These are phyloP conservation scores for Drosophila mauritiana DNA, from an alignment of 1,140 invertebrate species.

Conservation along the genomic window DNA sequence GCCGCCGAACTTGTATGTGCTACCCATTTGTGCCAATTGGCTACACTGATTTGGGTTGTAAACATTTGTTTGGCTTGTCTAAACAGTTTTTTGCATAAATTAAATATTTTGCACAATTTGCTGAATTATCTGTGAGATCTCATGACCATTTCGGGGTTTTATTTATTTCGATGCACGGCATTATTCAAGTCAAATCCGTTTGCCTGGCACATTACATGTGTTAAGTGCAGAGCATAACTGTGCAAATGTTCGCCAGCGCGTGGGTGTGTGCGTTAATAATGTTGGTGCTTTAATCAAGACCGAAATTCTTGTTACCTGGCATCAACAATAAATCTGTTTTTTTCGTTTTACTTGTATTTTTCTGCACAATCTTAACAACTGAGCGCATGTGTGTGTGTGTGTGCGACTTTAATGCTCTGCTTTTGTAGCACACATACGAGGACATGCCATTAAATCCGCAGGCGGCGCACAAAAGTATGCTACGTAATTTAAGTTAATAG, in stretches of 20 bases:
- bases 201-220: conserved; percentile 56
- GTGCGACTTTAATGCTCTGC: conserved; percentile 62
- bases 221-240: conserved; percentile 68
- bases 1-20: not conserved
- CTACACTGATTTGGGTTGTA: conserved; percentile 21
- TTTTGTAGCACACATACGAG: conserved; percentile 29
- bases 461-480: conserved; percentile 68
- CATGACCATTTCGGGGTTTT: not conserved
- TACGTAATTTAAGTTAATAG: conserved; percentile 80
- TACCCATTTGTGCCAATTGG: conserved; percentile 16
- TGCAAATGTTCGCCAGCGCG: conserved; percentile 41
- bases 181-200: conserved; percentile 3
- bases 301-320: conserved; percentile 53
- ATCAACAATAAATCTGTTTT: conserved; percentile 67
- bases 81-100: conserved; percentile 37
- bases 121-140: conserved; percentile 11
- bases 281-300: conserved; percentile 66
- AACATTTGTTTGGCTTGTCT: conserved; percentile 32
- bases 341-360: not conserved
- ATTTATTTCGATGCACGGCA: not conserved
- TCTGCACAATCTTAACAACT: conserved; percentile 1
- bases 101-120: conserved; percentile 20
- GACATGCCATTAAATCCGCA: conserved; percentile 63
- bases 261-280: conserved; percentile 14
- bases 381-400: conserved; percentile 7